A percentile compares a stretch with the other conserved stretches of the same genome.
phyloP scores from a whole-genome alignment of 2,797 vertebrate species.

The Tragelaphus oryx region DNA sequence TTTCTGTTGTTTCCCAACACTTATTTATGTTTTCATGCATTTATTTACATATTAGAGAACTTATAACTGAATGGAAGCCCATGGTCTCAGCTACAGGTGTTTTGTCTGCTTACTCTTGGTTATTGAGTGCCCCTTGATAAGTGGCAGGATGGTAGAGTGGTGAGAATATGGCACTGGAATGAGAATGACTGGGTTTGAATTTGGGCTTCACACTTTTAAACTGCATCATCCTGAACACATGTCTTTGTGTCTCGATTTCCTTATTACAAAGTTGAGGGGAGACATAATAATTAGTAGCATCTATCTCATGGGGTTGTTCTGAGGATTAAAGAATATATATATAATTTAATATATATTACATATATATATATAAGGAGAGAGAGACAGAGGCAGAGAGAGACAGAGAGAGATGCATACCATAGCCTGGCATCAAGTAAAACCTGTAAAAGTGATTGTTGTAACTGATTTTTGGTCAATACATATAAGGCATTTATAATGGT shows the following conservation, averaged over 20 bases:
- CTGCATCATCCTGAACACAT: background rate
- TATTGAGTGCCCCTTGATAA: background rate
- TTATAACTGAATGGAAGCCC: background rate
- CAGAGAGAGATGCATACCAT: background rate
- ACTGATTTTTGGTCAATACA: background rate
- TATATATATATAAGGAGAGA: background rate
- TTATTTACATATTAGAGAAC: background rate
- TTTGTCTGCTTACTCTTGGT: background rate
- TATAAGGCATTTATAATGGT: background rate
- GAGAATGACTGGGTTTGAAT: background rate
- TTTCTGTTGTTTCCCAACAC: background rate
- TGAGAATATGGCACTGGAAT: background rate
- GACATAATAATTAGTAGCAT: background rate
- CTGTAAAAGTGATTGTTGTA: background rate
- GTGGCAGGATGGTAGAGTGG: background rate
- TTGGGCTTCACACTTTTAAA: background rate
- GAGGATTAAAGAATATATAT: background rate
- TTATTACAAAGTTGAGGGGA: background rate
- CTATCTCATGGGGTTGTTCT: background rate
- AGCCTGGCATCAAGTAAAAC: background rate
- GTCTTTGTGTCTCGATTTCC: conserved; percentile 1
- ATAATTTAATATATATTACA: background rate
- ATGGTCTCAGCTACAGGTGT: background rate
- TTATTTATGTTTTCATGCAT: background rate
- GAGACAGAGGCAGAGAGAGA: background rate